Base-by-base conservation (phyloP, 1,140 invertebrate species). In the Antheraea mylitta region DNA sequence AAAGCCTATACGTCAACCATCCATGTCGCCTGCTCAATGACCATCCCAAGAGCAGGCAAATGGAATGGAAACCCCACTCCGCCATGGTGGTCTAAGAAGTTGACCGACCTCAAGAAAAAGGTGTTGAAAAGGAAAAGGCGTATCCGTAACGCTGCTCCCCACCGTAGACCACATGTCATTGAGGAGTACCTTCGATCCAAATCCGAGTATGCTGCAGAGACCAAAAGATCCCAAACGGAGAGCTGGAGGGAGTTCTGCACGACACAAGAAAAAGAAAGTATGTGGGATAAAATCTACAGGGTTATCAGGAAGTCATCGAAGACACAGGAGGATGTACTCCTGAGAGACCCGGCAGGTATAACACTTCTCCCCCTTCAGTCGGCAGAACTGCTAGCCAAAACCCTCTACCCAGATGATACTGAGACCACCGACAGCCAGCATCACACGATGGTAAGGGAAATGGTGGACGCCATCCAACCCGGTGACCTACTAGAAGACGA, bases 211-310 rank as follows among this genome's bases (percentile, higher is more conserved):
- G 58, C 66, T 0, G 16, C 6, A 3, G 30, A 69, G 60, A 62
- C 62, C 5, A 18, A 16, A 19, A 59, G 73, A 5, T 72, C 75
- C 0, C 64, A 69, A 58, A 76, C 67, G 0, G n/a, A 69, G 8
- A 79, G 72, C 53, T 81, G 77, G 79, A 81, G 75, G 45, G 72
- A 79, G 10, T 81, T 81, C 42, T 81, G 75, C 53, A 30, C 68
- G 7, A 72, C 53, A 7, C 77, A 78, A 65, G 72, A 81, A 2
- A 63, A 65, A 30, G 76, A 80, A 45, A 75, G 70, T 22, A 66
- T 80, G 42, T 78, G 79, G 76, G 76, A 80, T 30, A 68, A 68
- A 0, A 68, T 79, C 16, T 75, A 77, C 53, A 74, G 77, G 22
- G 68, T 76, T 1, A 45, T 76, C 7, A 64, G 72, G 5, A 67